Percentiles rank a stretch among this genome's conserved stretches.
Evolutionary conservation across 1,140 invertebrate genomes (phyloP).

Genomic region (Chironomus striatipennis): DNA sequence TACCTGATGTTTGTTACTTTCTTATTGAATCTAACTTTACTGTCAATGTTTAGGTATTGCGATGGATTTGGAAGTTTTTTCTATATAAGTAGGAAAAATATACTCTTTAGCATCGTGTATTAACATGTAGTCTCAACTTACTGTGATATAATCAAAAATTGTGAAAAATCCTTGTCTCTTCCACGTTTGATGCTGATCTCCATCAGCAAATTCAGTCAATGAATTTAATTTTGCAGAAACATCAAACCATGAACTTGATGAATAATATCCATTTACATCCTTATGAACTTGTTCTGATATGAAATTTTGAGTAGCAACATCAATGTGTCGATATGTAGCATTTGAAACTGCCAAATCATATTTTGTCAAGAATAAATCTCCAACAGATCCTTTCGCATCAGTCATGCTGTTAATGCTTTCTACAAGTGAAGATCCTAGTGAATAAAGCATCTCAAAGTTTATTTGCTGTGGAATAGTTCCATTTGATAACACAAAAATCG

Average conservation of each 20-base stretch:
- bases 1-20: background rate
- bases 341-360: constrained; percentile 25
- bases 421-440: constrained; percentile 30
- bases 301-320: constrained; percentile 35
- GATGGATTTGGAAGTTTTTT: background rate
- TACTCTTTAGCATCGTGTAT: background rate
- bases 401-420: constrained; percentile 31
- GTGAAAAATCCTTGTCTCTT: constrained; percentile 50
- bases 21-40: background rate
- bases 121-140: constrained; percentile 31
- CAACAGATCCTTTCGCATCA: constrained; percentile 37
- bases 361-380: constrained; percentile 36
- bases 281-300: constrained; percentile 47
- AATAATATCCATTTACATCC: constrained; percentile 47
- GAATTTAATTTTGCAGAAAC: constrained; percentile 45
- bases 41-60: background rate
- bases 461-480: constrained; percentile 34
- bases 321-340: constrained; percentile 30
- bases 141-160: constrained; percentile 50
- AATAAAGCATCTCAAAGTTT: constrained; percentile 29
- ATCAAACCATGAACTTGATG: constrained; percentile 50
- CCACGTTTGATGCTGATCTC: constrained; percentile 51
- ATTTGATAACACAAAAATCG: constrained; percentile 38
- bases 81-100: background rate
- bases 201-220: constrained; percentile 51